These are phyloP conservation scores for Theonella swinhoei DNA, from an alignment of 37 sponge, comb jelly and placozoan genomes.

Conservation along the genomic window DNA sequence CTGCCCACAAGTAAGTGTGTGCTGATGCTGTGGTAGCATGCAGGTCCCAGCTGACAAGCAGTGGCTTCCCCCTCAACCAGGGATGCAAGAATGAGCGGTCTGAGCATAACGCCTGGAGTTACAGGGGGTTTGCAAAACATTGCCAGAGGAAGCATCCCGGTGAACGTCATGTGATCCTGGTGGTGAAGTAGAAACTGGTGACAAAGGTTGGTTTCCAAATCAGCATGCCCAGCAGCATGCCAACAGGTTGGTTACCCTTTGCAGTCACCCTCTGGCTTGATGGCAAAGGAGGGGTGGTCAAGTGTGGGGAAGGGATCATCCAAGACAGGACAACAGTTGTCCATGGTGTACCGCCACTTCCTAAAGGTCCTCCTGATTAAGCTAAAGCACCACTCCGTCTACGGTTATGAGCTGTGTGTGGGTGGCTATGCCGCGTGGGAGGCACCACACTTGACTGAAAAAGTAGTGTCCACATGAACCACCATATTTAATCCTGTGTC, in stretches of 20 bases:
- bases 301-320: neutral
- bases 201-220: neutral
- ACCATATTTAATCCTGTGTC: too few species aligned
- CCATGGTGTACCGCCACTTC: neutral
- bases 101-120: neutral
- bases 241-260: neutral
- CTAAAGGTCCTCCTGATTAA: neutral
- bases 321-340: neutral
- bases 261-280: neutral
- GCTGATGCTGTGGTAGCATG: neutral
- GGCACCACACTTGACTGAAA: neutral
- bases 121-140: neutral
- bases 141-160: neutral
- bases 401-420: neutral
- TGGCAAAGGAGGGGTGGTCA: neutral
- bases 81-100: neutral
- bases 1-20: too few species aligned
- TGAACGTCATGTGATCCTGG: neutral
- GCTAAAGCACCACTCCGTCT: neutral
- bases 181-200: neutral
- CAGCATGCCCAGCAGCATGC: neutral
- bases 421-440: neutral
- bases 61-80: neutral
- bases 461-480: neutral
- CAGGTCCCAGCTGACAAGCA: neutral